Conservation (phyloP, 1,140 invertebrate species). For the Zaprionus lachaisei region DNA sequence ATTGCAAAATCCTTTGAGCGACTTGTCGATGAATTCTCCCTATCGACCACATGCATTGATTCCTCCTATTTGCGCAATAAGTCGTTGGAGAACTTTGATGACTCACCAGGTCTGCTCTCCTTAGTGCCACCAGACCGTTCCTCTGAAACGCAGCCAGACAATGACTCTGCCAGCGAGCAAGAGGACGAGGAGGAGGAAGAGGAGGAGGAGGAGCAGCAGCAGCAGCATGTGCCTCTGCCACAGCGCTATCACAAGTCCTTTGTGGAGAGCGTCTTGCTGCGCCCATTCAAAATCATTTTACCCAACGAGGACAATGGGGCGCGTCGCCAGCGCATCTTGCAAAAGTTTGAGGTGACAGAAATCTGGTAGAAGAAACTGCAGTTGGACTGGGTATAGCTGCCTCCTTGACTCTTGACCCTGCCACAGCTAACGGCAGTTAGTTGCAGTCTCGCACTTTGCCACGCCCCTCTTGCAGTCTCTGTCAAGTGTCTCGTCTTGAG, state of each 20-base stretch:
- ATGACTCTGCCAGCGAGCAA: slow-evolving; percentile 8
- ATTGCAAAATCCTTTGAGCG: slow-evolving; percentile 85
- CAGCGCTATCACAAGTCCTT: slow-evolving; percentile 80
- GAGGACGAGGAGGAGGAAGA: slow-evolving; percentile 24
- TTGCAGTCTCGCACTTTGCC: slow-evolving; percentile 1
- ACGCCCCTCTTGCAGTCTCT: slow-evolving; percentile 1
- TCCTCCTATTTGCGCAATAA: slow-evolving; percentile 84
- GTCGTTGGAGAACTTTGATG: slow-evolving; percentile 82
- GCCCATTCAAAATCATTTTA: slow-evolving; percentile 78
- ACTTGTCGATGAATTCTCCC: slow-evolving; percentile 80
- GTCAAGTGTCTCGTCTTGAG: slow-evolving; percentile 38
- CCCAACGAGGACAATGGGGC: slow-evolving; percentile 76
- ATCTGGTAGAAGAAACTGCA: slow-evolving; percentile 64
- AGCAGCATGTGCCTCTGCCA: slow-evolving; percentile 37
- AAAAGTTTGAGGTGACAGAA: slow-evolving; percentile 83
- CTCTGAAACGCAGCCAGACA: slow-evolving; percentile 34
- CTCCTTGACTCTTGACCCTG: neutral
- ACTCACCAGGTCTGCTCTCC: slow-evolving; percentile 60
- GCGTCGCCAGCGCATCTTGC: slow-evolving; percentile 70
- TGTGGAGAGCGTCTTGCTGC: slow-evolving; percentile 75
- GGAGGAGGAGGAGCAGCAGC: slow-evolving; percentile 27
- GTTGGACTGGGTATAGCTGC: neutral
- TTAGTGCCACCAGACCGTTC: neutral
- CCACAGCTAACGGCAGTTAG: neutral
- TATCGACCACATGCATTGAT: slow-evolving; percentile 74